Conservation (phyloP, 64 coral and sea anemone species). For the Montipora foliosa region DNA sequence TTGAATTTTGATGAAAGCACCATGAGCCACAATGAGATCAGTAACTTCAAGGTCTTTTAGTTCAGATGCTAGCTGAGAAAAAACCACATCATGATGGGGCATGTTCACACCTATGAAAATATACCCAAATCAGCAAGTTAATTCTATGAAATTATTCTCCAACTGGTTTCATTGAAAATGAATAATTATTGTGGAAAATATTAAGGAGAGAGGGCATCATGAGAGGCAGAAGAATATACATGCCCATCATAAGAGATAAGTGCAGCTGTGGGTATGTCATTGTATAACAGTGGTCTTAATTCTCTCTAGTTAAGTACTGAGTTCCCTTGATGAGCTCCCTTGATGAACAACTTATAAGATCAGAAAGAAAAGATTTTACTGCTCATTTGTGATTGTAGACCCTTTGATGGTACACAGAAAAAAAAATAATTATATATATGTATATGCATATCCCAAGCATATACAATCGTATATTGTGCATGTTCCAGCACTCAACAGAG, state of each 20-base stretch:
- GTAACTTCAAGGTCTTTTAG: slow-evolving; percentile 60
- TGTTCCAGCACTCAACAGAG: no score
- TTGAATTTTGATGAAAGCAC: slow-evolving; percentile 65
- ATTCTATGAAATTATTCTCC: not conserved
- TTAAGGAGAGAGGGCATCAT: not conserved
- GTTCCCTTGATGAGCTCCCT: no score
- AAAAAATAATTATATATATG: not conserved
- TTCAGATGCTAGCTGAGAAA: slow-evolving; percentile 77
- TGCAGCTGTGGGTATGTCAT: slow-evolving; percentile 73
- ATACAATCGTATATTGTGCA: no score
- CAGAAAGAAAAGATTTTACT: slow-evolving; percentile 71
- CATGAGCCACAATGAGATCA: slow-evolving; percentile 61
- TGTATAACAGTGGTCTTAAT: not conserved
- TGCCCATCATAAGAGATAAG: not conserved
- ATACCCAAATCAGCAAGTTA: not conserved
- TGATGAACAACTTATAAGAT: slow-evolving; percentile 41
- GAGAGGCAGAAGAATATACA: not conserved
- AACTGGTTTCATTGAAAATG: not conserved
- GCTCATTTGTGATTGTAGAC: slow-evolving; percentile 50
- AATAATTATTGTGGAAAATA: not conserved
- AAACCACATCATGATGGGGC: slow-evolving; percentile 92
- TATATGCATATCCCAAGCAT: not conserved
- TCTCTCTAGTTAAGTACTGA: not conserved
- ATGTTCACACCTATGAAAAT: slow-evolving; percentile 87
- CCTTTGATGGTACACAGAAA: slow-evolving; percentile 20